These are phyloP conservation scores for Clostera curtula DNA, from an alignment of 2,888 invertebrate species.

Conservation along the genomic window DNA sequence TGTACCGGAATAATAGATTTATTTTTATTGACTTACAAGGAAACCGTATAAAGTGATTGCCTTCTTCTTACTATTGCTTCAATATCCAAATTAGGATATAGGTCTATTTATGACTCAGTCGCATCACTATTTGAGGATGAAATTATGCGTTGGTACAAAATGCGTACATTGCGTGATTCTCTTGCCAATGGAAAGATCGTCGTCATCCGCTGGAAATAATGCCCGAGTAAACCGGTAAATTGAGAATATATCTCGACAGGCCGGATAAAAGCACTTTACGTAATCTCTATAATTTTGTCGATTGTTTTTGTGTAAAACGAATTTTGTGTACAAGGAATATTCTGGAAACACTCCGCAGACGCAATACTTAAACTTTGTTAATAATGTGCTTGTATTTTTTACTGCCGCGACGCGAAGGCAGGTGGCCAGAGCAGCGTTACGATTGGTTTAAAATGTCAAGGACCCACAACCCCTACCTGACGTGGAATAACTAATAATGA, in stretches of 20 bases:
- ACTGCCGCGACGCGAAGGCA: constrained; percentile 19
- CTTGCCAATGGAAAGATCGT: constrained; percentile 36
- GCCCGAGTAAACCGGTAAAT: constrained; percentile 15
- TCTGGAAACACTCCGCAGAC: no score
- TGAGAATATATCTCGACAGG: constrained; percentile 12
- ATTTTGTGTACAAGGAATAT: no score
- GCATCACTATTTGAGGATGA: constrained; percentile 5
- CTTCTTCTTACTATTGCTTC: no score
- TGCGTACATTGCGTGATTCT: constrained; percentile 34
- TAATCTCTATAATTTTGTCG: no score
- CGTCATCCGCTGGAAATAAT: constrained; percentile 29
- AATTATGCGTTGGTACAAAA: constrained; percentile 26
- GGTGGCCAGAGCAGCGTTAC: constrained; percentile 22
- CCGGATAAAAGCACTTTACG: background rate
- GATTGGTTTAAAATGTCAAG: constrained; percentile 29
- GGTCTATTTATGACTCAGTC: no score
- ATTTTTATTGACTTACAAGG: no score
- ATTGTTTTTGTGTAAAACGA: background rate
- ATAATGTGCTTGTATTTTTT: constrained; percentile 12
- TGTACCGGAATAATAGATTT: no score
- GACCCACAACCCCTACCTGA: constrained; percentile 28
- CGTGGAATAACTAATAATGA: constrained; percentile 25
- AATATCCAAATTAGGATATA: no score
- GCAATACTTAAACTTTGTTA: no score
- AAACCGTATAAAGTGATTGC: no score